Evolutionary conservation across 2,888 invertebrate genomes (phyloP), one percentile per base, ranked within the genome.

Genomic region (Harpalus rufipes): DNA sequence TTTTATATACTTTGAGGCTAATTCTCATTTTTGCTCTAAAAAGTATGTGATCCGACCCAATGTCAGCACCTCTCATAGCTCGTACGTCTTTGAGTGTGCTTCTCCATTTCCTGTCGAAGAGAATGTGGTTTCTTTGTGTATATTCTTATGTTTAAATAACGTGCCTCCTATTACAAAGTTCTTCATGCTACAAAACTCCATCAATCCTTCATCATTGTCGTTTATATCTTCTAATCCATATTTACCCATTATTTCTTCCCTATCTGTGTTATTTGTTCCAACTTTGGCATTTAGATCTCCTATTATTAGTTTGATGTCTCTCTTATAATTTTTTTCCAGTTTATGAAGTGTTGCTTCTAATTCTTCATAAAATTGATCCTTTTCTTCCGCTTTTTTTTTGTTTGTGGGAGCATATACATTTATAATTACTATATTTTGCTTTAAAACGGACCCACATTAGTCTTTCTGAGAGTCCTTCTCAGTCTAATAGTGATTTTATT

Each of bases 341-440:
- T n/a, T n/a, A n/a, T n/a, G n/a, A n/a, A n/a, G n/a, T n/a, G n/a
- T n/a, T n/a, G n/a, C n/a, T n/a, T n/a, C n/a, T n/a, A n/a, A n/a
- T n/a, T n/a, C n/a, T n/a, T n/a, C n/a, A n/a, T n/a, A n/a, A n/a
- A n/a, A n/a, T n/a, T n/a, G n/a, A n/a, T 76, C 44, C 51, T 76
- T 56, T 56, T 51, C 76, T 56, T 51, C 76, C 8, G 7, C 8
- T 51, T 76, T 51, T 10, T 56, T 44, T 7, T 51, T 44, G 44
- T 76, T 76, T n/a, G 76, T 76, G 12, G 51, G 16, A 10, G 76
- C 76, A 51, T 76, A 76, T 14, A 76, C 18, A 44, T 16, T 76
- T 16, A 76, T 2, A 8, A 76, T 51, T 12, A 51, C 44, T 44
- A 44, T 44, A 44, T 5, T 44, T 44, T 44, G 44, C 44, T 44